A percentile compares a stretch with the other conserved stretches of the same genome.
These are phyloP conservation scores for Andrena bucephala DNA, from an alignment of 2,888 invertebrate species.

Conservation along the genomic window DNA sequence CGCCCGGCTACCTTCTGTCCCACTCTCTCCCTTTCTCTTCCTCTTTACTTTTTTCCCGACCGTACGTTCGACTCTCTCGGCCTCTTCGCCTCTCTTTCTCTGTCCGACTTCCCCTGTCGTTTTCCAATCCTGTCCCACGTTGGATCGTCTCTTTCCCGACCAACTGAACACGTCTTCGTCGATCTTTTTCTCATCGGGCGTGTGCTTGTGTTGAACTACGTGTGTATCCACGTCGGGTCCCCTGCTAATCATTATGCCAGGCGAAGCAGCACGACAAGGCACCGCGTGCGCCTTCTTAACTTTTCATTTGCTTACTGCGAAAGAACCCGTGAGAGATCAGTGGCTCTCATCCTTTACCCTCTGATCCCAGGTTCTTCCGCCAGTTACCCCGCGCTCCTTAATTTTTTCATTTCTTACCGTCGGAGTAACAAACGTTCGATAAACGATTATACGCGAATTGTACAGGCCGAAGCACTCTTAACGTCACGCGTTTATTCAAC, in stretches of 20 bases:
- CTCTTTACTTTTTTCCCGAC: slow-evolving; percentile 5
- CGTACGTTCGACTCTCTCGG: slow-evolving; percentile 3
- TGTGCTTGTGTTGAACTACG: slow-evolving; percentile 41
- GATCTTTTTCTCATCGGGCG: slow-evolving; percentile 50
- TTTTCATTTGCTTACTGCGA: slow-evolving; percentile 64
- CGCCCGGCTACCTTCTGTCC: slow-evolving; percentile 17
- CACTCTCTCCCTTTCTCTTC: slow-evolving; percentile 4
- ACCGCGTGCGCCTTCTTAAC: slow-evolving; percentile 69
- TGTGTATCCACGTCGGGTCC: slow-evolving; percentile 55
- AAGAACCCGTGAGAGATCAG: slow-evolving; percentile 61
- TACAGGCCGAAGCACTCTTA: too few species aligned
- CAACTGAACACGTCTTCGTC: slow-evolving; percentile 50
- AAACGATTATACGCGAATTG: too few species aligned
- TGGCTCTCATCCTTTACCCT: slow-evolving; percentile 54
- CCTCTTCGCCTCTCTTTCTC: not conserved
- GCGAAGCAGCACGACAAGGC: slow-evolving; percentile 70
- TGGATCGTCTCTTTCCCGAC: slow-evolving; percentile 47
- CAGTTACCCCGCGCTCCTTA: not conserved
- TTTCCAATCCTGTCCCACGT: slow-evolving; percentile 40
- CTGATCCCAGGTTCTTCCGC: not conserved
- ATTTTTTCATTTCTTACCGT: not conserved
- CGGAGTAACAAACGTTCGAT: too few species aligned
- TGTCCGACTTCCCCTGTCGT: slow-evolving; percentile 11
- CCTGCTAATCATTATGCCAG: slow-evolving; percentile 73
- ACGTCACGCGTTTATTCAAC: too few species aligned